A percentile compares a stretch with the other conserved stretches of the same genome.
These are phyloP conservation scores for Trichosurus vulpecula DNA, from an alignment of 2,797 vertebrate genomes.

Conservation along the genomic window DNA sequence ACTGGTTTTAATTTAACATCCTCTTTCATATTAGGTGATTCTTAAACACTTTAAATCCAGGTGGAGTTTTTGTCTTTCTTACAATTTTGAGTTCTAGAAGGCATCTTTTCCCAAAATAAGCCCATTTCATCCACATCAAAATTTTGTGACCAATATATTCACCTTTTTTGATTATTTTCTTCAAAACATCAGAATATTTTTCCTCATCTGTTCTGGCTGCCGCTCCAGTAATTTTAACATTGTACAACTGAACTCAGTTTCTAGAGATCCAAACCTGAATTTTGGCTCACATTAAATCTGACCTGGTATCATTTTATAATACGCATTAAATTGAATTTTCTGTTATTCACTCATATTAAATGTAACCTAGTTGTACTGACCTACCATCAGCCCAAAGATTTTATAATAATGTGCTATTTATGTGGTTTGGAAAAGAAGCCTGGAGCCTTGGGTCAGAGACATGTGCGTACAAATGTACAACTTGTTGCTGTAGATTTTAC, in stretches of 20 bases:
- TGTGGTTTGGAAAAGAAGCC: conserved; percentile 2
- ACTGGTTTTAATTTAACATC: background rate
- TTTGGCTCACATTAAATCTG: background rate
- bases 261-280: background rate
- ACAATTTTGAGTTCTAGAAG: background rate
- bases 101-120: background rate
- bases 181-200: background rate
- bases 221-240: background rate
- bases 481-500: conserved; percentile 50
- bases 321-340: background rate
- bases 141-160: background rate
- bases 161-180: background rate
- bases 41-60: background rate
- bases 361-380: background rate
- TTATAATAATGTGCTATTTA: conserved; percentile 50
- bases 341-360: background rate
- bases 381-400: conserved; percentile 45
- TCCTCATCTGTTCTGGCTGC: background rate
- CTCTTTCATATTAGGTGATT: background rate
- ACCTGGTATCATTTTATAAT: background rate
- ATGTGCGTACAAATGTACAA: background rate
- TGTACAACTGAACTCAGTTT: background rate
- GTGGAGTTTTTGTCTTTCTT: background rate
- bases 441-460: conserved; percentile 64
- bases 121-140: background rate